Evolutionary conservation across 2,797 vertebrate genomes (phyloP), one percentile per base, ranked within the genome.

Genomic region (Lerista edwardsae): DNA sequence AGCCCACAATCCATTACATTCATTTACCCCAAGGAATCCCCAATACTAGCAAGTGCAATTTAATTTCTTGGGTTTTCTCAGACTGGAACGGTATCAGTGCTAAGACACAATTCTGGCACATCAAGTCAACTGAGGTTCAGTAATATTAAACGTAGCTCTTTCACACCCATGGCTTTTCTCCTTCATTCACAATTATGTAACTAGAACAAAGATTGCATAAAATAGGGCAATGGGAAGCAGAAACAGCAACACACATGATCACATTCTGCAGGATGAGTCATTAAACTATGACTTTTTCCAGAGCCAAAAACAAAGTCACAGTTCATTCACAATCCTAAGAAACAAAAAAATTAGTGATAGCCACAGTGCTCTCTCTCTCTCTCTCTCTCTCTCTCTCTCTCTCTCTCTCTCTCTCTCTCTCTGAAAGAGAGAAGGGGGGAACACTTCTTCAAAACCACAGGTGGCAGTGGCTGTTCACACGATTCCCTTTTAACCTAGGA

Each of bases 201-300:
- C 90, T 87, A 91, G 88, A 92, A 90, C 89, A 92, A 92, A 92
- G 90, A 90, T 51, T 80, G 89, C 89, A 89, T 90, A 91, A 94
- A 95, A 93, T 72, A 94, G 91, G 92, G 92, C 93, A 94, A 91
- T 92, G 91, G 87, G 92, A 94, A 93, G 57, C 90, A 75, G 88
- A 87, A 90, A 93, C 51, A 84, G 89, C 87, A 87, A 86, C 75
- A 87, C 89, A 92, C 2, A 41, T 92, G 92, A 90, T 57, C 78
- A 17, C 88, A 93, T 75, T 91, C 92, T 93, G 86, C 0, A 1
- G 86, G 88, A 92, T 93, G 92, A 94, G 90, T 94, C 94, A 94
- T 84, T 89, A 89, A 90, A 90, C 81, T 41, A 89, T 82, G 73
- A 89, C 84, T 90, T 80, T 84, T n/a, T 85, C 84, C 6, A 0